A percentile compares a stretch with the other conserved stretches of the same genome.
Evolutionary conservation across 2,797 vertebrate species (phyloP).

Genomic region (Karalla daura): DNA sequence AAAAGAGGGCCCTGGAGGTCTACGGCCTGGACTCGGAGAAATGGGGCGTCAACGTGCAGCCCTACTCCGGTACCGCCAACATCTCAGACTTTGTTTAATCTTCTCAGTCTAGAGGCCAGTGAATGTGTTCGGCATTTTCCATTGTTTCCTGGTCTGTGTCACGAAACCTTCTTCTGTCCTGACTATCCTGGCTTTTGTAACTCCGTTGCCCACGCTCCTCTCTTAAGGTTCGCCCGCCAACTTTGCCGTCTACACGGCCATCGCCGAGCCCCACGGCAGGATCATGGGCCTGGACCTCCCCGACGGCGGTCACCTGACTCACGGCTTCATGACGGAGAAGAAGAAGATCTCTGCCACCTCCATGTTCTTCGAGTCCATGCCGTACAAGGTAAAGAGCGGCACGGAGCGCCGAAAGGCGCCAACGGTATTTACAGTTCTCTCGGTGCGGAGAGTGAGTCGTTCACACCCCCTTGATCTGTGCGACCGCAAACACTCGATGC

Average conservation of each 20-base stretch:
- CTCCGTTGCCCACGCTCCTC: conserved; percentile 9
- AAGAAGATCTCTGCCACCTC: conserved; percentile 98
- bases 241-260: conserved; percentile 93
- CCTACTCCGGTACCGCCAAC: conserved; percentile 90
- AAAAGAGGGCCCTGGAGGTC: conserved; percentile 90
- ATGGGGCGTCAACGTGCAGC: conserved; percentile 97
- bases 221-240: conserved; percentile 94
- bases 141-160: not conserved
- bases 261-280: conserved; percentile 95
- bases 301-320: conserved; percentile 96
- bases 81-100: not conserved
- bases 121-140: not conserved
- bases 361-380: conserved; percentile 99
- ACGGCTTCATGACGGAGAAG: conserved; percentile 98
- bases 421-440: too few species aligned
- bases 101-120: not conserved
- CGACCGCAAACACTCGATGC: too few species aligned
- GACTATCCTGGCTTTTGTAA: accelerated
- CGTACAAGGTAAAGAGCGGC: conserved; percentile 99
- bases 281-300: conserved; percentile 99
- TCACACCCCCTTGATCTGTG: too few species aligned
- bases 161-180: not conserved
- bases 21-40: conserved; percentile 88
- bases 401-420: too few species aligned
- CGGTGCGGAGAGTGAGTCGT: not conserved